phyloP scores from a whole-genome alignment of 2,797 vertebrate species.

The Paedocypris micromegethes region DNA sequence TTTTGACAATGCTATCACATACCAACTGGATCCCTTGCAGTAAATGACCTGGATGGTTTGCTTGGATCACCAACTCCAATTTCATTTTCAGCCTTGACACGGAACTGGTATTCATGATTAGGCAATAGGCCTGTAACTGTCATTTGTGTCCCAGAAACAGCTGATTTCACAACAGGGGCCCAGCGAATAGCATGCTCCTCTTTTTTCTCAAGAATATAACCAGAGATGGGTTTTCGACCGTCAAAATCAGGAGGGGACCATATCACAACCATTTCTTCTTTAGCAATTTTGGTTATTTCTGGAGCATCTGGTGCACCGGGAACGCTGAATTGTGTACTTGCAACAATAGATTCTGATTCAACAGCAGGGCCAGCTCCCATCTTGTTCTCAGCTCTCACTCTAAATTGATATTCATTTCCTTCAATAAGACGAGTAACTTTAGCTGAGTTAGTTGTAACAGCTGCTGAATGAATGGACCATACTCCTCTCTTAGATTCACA shows the following conservation, averaged over 20 bases:
- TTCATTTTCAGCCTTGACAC: conserved; percentile 97
- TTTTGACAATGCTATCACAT: conserved; percentile 50
- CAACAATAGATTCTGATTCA: conserved; percentile 84
- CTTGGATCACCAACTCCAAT: conserved; percentile 88
- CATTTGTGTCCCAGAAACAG: conserved; percentile 77
- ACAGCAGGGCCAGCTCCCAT: conserved; percentile 95
- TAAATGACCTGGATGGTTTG: conserved; percentile 84
- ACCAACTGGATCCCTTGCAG: conserved; percentile 93
- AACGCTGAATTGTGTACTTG: conserved; percentile 86
- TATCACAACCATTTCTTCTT: conserved; percentile 91
- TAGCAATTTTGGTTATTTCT: conserved; percentile 86
- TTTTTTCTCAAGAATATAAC: conserved; percentile 91
- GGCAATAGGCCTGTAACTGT: conserved; percentile 89
- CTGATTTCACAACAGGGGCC: conserved; percentile 87
- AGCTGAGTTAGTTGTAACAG: conserved; percentile 78
- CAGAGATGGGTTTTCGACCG: conserved; percentile 91
- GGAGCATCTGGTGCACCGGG: conserved; percentile 87
- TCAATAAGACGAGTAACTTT: conserved; percentile 90
- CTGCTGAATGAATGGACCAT: conserved; percentile 90
- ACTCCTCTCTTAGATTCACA: conserved; percentile 95
- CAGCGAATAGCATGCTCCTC: conserved; percentile 87
- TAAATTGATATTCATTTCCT: conserved; percentile 95
- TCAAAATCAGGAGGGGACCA: conserved; percentile 91
- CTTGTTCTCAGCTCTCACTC: conserved; percentile 96
- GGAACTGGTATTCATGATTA: conserved; percentile 94